A percentile compares a stretch with the other conserved stretches of the same genome.
Conservation (phyloP, 2,113 vertebrate species). For the Cephalopterus ornatus region DNA sequence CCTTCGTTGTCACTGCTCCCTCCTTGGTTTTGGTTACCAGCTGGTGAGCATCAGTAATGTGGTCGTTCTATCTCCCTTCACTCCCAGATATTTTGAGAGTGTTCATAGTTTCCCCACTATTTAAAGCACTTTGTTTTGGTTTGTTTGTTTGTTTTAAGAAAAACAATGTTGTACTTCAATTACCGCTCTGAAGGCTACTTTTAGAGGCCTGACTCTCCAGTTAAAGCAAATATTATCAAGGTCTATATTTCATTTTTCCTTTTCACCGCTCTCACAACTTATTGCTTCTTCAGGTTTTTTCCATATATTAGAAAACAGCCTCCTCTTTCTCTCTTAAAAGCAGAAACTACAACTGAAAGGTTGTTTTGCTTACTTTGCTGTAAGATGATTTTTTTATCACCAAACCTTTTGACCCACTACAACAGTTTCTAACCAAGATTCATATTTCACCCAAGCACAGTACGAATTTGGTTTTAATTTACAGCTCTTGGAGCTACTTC, state of each 20-base stretch:
- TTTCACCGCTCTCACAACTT: neutral
- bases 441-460: neutral
- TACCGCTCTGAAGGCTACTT: neutral
- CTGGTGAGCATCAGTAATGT: neutral
- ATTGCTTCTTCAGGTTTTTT: neutral
- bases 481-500: neutral
- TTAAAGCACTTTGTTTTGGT: neutral
- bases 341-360: neutral
- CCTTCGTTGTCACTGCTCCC: neutral
- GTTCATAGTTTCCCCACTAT: neutral
- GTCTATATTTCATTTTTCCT: neutral
- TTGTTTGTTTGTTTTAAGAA: neutral
- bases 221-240: neutral
- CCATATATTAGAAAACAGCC: neutral
- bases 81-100: neutral
- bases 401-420: neutral
- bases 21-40: neutral
- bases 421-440: neutral
- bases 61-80: neutral
- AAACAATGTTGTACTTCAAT: neutral
- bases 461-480: constrained; percentile 3
- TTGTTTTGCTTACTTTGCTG: neutral
- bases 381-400: neutral
- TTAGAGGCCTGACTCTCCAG: neutral
- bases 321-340: neutral